Evolutionary conservation across 1,140 invertebrate species (phyloP).

Genomic region (Himalopsyche phryganea): DNA sequence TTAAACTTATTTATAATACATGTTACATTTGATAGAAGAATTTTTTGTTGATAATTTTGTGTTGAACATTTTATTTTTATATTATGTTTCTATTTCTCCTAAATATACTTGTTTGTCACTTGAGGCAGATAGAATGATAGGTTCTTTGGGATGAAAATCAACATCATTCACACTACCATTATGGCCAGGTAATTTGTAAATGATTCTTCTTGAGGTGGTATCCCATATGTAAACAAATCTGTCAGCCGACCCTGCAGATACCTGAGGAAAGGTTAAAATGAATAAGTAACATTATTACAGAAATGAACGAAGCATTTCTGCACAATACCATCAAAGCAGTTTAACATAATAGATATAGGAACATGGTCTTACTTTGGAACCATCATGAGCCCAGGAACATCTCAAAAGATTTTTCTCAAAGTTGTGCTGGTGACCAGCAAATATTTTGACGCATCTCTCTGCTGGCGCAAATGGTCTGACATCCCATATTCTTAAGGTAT

Average conservation of each 20-base stretch:
- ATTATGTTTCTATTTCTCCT: slow-evolving; percentile 82
- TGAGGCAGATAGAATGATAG: slow-evolving; percentile 89
- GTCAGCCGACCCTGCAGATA: slow-evolving; percentile 88
- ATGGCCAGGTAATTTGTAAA: slow-evolving; percentile 98
- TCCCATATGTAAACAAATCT: slow-evolving; percentile 97
- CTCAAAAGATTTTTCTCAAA: slow-evolving; percentile 93
- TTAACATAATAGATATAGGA: slow-evolving; percentile 18
- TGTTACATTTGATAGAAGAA: too few relatives aligned
- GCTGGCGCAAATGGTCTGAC: slow-evolving; percentile 77
- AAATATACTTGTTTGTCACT: slow-evolving; percentile 96
- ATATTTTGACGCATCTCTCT: slow-evolving; percentile 91
- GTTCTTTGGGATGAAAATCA: slow-evolving; percentile 93
- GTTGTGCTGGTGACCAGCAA: slow-evolving; percentile 93
- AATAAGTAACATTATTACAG: too few relatives aligned
- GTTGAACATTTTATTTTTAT: too few relatives aligned
- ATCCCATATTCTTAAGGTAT: slow-evolving; percentile 81
- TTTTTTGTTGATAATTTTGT: too few relatives aligned
- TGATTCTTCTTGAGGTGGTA: slow-evolving; percentile 81
- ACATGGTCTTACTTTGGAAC: slow-evolving; percentile 62
- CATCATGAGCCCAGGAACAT: slow-evolving; percentile 88
- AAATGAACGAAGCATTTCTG: too few relatives aligned
- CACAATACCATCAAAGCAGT: too few relatives aligned
- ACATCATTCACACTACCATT: slow-evolving; percentile 96
- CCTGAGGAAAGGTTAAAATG: slow-evolving; percentile 68
- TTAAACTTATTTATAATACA: too few relatives aligned